phyloP scores from a whole-genome alignment of 2,113 vertebrate species.

The Phalacrocorax brasilianus region DNA sequence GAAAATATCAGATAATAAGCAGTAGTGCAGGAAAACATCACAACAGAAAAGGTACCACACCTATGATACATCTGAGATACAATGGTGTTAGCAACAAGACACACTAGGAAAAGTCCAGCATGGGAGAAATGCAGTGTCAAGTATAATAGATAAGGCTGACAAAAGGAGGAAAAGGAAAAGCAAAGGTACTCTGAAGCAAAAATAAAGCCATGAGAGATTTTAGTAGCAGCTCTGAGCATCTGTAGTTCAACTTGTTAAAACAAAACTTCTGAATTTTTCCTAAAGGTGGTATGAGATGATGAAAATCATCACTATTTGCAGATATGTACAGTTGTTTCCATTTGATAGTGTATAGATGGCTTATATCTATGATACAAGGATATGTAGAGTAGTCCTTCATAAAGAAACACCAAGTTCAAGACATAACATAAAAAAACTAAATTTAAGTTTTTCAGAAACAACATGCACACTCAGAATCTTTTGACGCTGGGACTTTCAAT shows the following conservation, averaged over 20 bases:
- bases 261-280: not conserved
- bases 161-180: not conserved
- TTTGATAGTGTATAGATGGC: not conserved
- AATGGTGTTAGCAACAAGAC: not conserved
- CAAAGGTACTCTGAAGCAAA: not conserved
- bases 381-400: not conserved
- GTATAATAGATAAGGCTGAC: not conserved
- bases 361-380: not conserved
- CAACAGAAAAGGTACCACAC: not conserved
- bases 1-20: not conserved
- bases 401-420: not conserved
- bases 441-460: not conserved
- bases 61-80: not conserved
- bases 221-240: not conserved
- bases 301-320: not conserved
- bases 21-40: not conserved
- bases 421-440: fast-evolving
- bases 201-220: not conserved
- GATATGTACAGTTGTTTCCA: not conserved
- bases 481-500: not conserved
- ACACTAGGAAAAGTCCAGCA: not conserved
- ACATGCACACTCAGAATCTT: not conserved
- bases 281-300: not conserved
- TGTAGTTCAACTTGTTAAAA: not conserved
- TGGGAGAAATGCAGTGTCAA: not conserved